phyloP scores from a whole-genome alignment of 2,113 vertebrate genomes.

The Corydoras maculifer region DNA sequence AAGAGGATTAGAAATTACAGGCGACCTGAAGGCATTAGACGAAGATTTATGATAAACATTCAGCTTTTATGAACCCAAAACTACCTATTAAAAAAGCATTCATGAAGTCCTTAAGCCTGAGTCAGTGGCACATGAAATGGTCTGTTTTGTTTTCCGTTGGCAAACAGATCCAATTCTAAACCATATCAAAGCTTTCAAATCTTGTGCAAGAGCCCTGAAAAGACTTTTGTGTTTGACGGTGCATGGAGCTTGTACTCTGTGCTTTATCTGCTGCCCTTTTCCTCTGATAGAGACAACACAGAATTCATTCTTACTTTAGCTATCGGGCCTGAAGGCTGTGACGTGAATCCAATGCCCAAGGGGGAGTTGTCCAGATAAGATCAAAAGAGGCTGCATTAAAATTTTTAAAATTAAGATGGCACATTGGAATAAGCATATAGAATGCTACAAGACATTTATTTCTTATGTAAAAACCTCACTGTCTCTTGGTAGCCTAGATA shows the following conservation, averaged over 20 bases:
- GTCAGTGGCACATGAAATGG: constrained; percentile 2
- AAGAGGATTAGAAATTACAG: constrained; percentile 49
- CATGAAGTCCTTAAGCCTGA: constrained; percentile 15
- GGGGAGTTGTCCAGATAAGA: constrained; percentile 15
- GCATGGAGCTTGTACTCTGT: constrained; percentile 47
- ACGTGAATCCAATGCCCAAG: constrained; percentile 23
- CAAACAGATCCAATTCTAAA: constrained; percentile 12
- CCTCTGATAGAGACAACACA: constrained; percentile 63
- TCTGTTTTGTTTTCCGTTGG: constrained; percentile 6
- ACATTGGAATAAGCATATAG: constrained; percentile 8
- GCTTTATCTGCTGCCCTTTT: constrained; percentile 64
- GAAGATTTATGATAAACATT: constrained; percentile 21
- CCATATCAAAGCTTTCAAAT: not conserved
- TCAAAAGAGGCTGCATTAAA: constrained; percentile 26
- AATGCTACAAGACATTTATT: not conserved
- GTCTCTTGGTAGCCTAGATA: not conserved
- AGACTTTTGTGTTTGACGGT: constrained; percentile 12
- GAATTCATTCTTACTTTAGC: constrained; percentile 49
- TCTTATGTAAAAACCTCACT: not conserved
- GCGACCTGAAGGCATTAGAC: constrained; percentile 1
- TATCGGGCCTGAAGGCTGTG: constrained; percentile 21
- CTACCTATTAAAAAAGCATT: constrained; percentile 7
- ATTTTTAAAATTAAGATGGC: not conserved
- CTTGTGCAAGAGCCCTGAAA: constrained; percentile 7
- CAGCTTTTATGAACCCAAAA: constrained; percentile 20